These are phyloP conservation scores for Orchestia grillus DNA, from an alignment of 1,140 invertebrate species.

Conservation along the genomic window DNA sequence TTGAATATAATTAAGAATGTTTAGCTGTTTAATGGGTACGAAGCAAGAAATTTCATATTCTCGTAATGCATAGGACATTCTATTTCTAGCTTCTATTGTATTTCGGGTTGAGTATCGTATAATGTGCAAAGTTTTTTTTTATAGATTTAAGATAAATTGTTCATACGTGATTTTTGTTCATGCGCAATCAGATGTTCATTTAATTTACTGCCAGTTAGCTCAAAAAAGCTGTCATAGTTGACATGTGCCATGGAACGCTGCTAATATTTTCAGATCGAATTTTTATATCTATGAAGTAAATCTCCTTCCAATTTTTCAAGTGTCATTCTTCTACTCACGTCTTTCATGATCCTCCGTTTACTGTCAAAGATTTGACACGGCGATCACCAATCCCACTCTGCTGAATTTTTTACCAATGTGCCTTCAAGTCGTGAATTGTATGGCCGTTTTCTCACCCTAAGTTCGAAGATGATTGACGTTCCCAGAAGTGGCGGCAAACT, in stretches of 20 bases:
- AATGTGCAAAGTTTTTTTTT: too few species aligned
- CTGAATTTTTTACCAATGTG: constrained; percentile 2
- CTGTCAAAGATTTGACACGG: neutral
- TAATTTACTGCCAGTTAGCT: neutral
- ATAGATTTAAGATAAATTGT: too few species aligned
- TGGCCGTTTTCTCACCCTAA: neutral
- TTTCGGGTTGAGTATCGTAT: too few species aligned
- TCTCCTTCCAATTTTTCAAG: neutral
- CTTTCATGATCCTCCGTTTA: neutral
- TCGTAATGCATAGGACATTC: too few species aligned
- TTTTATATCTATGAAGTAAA: neutral
- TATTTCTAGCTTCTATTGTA: too few species aligned
- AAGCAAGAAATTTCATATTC: too few species aligned
- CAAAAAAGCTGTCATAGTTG: neutral
- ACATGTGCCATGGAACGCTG: neutral
- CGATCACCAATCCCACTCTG: neutral
- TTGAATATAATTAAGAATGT: too few species aligned
- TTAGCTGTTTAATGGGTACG: too few species aligned
- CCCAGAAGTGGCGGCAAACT: constrained; percentile 27
- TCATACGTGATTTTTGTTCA: neutral
- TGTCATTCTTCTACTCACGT: neutral
- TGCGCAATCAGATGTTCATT: neutral
- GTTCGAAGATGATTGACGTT: constrained; percentile 31
- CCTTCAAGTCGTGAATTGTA: neutral
- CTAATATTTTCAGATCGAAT: neutral